Evolutionary conservation across 2,888 invertebrate species (phyloP).

Genomic region (Pheosia gnoma): DNA sequence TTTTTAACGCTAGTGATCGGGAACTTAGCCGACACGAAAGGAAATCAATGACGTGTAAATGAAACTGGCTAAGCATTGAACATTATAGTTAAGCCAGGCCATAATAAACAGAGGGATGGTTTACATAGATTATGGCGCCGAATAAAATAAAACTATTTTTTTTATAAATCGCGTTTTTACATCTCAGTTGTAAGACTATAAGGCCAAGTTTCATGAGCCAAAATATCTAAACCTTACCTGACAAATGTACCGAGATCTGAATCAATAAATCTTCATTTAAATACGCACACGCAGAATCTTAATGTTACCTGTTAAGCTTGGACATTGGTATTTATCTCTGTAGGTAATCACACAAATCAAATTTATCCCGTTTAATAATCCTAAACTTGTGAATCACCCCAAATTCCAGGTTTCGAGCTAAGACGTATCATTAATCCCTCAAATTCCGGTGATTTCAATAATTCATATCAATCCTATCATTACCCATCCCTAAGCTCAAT

Average conservation of each 20-base stretch:
- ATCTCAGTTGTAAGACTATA: too few relatives aligned
- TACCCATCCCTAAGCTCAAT: constrained; percentile 37
- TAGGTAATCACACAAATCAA: constrained; percentile 19
- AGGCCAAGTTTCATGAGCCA: too few relatives aligned
- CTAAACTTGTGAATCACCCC: constrained; percentile 45
- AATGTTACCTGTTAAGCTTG: neutral
- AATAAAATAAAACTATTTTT: too few relatives aligned
- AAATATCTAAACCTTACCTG: too few relatives aligned
- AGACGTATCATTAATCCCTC: constrained; percentile 61
- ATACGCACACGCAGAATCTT: neutral
- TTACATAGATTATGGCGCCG: too few relatives aligned
- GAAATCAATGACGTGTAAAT: constrained; percentile 2
- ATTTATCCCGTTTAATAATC: constrained; percentile 32
- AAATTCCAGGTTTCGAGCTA: constrained; percentile 42
- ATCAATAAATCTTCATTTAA: too few relatives aligned
- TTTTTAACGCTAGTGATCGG: constrained; percentile 9
- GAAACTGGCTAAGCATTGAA: neutral
- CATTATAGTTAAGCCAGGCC: too few relatives aligned
- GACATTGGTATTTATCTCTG: neutral
- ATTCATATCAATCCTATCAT: constrained; percentile 59
- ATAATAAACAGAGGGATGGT: too few relatives aligned
- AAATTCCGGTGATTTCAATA: constrained; percentile 63
- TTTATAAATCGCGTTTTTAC: too few relatives aligned
- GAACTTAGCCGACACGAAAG: neutral
- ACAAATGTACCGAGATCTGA: too few relatives aligned